Conservation (phyloP, 2,888 invertebrate species). For the Shargacucullia verbasci region DNA sequence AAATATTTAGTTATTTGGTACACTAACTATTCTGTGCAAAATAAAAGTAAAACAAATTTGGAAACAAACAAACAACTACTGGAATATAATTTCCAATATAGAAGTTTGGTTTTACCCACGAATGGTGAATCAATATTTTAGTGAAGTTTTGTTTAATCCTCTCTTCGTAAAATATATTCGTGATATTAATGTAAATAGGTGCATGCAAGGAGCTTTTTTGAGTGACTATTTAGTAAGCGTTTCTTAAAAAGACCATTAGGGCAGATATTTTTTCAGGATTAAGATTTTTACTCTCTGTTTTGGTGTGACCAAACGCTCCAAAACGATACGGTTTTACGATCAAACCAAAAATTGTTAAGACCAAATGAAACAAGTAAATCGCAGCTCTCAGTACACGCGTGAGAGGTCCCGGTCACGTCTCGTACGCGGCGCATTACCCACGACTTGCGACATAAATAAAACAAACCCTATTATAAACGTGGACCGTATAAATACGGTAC, state of each 20-base stretch:
- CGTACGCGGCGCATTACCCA: slow-evolving; percentile 36
- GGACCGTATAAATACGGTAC: slow-evolving; percentile 41
- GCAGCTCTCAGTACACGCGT: slow-evolving; percentile 18
- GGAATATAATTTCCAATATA: slow-evolving; percentile 19
- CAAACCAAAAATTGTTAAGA: slow-evolving; percentile 32
- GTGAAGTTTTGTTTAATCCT: slow-evolving; percentile 25
- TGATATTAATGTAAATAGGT: no score
- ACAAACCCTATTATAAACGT: slow-evolving; percentile 51
- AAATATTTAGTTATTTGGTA: slow-evolving; percentile 38
- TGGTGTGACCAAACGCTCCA: neutral
- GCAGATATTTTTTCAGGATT: no score
- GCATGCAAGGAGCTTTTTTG: no score
- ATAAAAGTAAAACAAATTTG: slow-evolving; percentile 29
- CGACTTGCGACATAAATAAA: slow-evolving; percentile 53
- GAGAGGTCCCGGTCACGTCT: slow-evolving; percentile 37
- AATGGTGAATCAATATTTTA: slow-evolving; percentile 12
- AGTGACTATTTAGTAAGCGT: no score
- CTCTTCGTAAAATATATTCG: neutral
- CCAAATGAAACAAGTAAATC: slow-evolving; percentile 43
- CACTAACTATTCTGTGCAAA: slow-evolving; percentile 13
- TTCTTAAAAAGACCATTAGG: no score
- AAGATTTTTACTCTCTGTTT: no score
- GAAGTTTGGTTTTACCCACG: slow-evolving; percentile 13
- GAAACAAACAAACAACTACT: slow-evolving; percentile 16
- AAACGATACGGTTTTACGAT: slow-evolving; percentile 14